Evolutionary conservation across 2,113 vertebrate genomes (phyloP), one percentile per base, ranked within the genome.

Genomic region (Candoia aspera): DNA sequence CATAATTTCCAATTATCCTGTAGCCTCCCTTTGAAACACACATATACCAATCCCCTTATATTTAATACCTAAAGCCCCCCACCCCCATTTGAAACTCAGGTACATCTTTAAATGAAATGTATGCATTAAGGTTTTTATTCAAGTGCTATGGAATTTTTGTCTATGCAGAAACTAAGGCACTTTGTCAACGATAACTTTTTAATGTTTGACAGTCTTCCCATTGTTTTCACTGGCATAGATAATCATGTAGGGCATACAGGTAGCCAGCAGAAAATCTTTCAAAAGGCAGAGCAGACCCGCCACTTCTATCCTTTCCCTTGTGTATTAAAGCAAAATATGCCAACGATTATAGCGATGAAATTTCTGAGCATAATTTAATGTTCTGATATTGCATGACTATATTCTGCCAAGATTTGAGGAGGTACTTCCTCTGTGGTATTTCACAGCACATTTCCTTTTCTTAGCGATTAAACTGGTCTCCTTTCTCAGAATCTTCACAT

Each of bases 301-400:
- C 93, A 95, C 87, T 94, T 96, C 60, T 54, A 62, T 37, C 92
- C 1, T 19, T 21, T 29, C 12, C 94, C 91, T 96, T 90, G 96
- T 13, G 93, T 92, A 88, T 42, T 84, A 94, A 94, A 95, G 92
- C 94, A 96, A 96, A 97, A 98, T 89, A 97, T 95, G 96, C 94
- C 96, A 96, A 95, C 94, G 94, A 97, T 96, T 96, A 97, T 8
- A 96, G 94, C 33, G 64, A 93, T 92, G 11, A 96, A 97, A 97
- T 97, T 97, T 96, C 95, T 95, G 92, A 97, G 95, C 96, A 93
- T 96, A 97, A 97, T 97, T 95, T 92, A 95, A 97, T 97, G 97
- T 97, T 95, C 94, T 96, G 95, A 95, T 95, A 97, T 97, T 97
- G 95, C 94, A 92, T 91, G 33, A 79, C 91, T 96, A 95, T 94